Conservation (phyloP, 2,113 vertebrate genomes). For the Micromys minutus region DNA sequence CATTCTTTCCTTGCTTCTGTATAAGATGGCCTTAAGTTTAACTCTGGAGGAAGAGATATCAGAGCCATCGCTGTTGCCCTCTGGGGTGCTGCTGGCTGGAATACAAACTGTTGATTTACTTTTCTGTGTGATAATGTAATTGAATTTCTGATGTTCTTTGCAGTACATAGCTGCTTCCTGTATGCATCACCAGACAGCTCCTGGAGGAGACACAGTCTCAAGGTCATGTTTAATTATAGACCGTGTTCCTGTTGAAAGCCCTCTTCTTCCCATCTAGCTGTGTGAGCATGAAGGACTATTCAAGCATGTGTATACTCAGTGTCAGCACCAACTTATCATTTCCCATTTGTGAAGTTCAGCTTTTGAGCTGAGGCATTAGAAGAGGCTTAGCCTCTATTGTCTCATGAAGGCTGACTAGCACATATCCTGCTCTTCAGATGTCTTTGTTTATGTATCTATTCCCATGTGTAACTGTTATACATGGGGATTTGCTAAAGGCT, state of each 20-base stretch:
- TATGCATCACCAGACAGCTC: neutral
- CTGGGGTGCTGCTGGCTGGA: neutral
- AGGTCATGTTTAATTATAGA: neutral
- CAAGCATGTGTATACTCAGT: neutral
- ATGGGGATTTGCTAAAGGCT: neutral
- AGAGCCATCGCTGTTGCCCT: neutral
- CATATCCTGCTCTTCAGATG: neutral
- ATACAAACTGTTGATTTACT: neutral
- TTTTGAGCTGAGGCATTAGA: neutral
- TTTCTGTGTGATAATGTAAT: neutral
- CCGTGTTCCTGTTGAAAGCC: neutral
- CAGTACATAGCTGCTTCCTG: neutral
- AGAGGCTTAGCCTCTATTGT: neutral
- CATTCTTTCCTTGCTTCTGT: neutral
- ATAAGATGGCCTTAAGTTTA: neutral
- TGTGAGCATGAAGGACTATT: neutral
- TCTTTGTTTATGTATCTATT: neutral
- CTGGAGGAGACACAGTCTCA: neutral
- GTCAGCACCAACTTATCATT: neutral
- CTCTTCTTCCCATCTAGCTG: neutral
- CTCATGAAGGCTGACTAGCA: neutral
- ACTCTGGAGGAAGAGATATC: neutral
- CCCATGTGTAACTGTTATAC: neutral
- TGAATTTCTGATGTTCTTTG: neutral
- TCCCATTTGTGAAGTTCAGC: neutral